A percentile compares a stretch with the other conserved stretches of the same genome.
phyloP scores from a whole-genome alignment of 2,113 vertebrate genomes.

The Melierax canorus region DNA sequence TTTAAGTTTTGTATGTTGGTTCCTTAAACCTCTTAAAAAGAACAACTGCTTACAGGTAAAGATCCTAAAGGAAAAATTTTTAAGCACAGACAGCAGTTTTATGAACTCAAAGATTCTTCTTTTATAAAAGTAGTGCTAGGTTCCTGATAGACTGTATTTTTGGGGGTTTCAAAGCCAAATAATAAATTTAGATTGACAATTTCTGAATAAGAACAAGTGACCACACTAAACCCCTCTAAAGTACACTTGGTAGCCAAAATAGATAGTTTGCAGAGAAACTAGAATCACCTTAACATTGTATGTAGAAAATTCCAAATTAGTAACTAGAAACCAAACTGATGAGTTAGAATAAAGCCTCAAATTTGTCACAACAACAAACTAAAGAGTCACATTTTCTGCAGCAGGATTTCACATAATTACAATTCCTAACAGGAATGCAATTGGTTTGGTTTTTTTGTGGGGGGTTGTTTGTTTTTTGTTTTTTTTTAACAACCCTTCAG shows the following conservation, averaged over 20 bases:
- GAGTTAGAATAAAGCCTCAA: background rate
- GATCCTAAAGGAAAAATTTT: background rate
- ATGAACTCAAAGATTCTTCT: background rate
- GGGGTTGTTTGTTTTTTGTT: background rate
- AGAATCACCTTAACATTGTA: background rate
- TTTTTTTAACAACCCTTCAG: background rate
- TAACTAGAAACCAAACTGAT: background rate
- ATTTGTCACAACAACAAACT: background rate
- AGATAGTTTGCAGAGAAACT: background rate
- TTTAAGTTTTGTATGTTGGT: background rate
- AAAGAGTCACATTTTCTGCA: background rate
- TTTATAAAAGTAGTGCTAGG: background rate
- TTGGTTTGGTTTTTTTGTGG: background rate
- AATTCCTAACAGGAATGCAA: background rate
- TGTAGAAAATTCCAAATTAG: background rate
- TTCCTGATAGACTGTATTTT: background rate
- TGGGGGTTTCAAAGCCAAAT: background rate
- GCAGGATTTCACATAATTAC: background rate
- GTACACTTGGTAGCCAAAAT: background rate
- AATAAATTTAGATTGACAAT: background rate
- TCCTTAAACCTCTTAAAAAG: background rate
- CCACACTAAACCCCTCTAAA: background rate
- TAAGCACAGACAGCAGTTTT: background rate
- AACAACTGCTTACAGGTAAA: background rate
- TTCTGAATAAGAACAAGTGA: background rate